Evolutionary conservation across 1,140 invertebrate genomes (phyloP).

Genomic region (Atta texana): DNA sequence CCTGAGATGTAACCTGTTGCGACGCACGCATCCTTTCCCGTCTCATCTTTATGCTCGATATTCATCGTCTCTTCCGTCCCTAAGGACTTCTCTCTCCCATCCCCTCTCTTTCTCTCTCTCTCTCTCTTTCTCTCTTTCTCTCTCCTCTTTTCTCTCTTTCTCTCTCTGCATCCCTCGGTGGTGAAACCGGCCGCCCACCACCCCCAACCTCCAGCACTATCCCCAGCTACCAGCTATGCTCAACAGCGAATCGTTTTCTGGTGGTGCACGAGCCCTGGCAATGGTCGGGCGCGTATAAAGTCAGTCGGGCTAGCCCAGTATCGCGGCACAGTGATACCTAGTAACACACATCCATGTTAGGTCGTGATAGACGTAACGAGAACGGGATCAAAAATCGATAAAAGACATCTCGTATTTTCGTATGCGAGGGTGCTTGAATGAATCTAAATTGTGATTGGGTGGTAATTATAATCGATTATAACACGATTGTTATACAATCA

Average conservation of each 20-base stretch:
- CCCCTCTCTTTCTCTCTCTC: background rate
- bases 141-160: conserved; percentile 9
- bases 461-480: background rate
- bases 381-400: conserved; percentile 17
- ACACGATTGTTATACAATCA: background rate
- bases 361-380: background rate
- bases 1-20: conserved; percentile 81
- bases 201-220: conserved; percentile 57
- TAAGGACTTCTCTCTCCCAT: background rate
- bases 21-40: conserved; percentile 77
- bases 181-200: conserved; percentile 53
- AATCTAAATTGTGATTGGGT: conserved; percentile 8
- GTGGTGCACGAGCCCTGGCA: conserved; percentile 70
- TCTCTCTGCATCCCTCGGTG: conserved; percentile 45
- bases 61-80: conserved; percentile 32
- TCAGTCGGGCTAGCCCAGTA: conserved; percentile 61
- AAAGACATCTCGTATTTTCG: background rate
- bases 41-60: conserved; percentile 48
- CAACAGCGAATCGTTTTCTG: conserved; percentile 75
- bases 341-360: conserved; percentile 20
- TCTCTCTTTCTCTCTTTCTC: conserved; percentile 25
- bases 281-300: conserved; percentile 62
- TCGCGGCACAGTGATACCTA: conserved; percentile 27
- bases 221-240: conserved; percentile 59
- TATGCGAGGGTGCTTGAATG: conserved; percentile 3